Base-by-base conservation (phyloP, 2,888 invertebrate genomes). In the Ditula angustiorana region DNA sequence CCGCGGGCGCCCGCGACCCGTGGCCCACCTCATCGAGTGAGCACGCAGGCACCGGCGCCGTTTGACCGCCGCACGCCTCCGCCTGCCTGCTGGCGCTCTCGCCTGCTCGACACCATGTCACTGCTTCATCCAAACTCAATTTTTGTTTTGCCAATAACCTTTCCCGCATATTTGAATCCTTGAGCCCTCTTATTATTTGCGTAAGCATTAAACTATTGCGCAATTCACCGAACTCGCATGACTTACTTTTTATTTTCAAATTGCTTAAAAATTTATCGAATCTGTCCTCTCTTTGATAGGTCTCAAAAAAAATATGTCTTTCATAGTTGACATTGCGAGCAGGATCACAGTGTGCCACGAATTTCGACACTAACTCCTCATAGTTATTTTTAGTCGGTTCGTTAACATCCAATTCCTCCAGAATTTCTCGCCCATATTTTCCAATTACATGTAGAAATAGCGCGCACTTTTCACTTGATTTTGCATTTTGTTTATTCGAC, bases 381-480 rank as follows among this genome's bases (percentile, higher is more conserved):
- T 59, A 67, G 21, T 60, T 35, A 19, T 37, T 61, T 10, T 58
- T 19, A 19, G 33, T 26, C 4, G 5, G 28, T 2, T 23, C 3
- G n/a, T 2, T n/a, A 1, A 69, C 13, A 13, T 66, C 68, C 7
- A 69, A 52, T 26, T 69, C 68, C 16, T 70, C 61, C n/a, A 61
- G 67, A 3, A 70, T 47, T 23, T 70, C 66, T 1, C 66, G 59
- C 11, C 67, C 66, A 11, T 37, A 47, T 55, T 67, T 66, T 0
- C 71, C 74, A 23, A 74, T 72, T 1, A 67, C 46, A 23, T 71
- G 71, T 21, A 74, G 41, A 13, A 74, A 70, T 49, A 72, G 53
- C 8, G 71, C 69, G 16, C 67, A 66, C 55, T 69, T 41, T 28
- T 60, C 60, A 11, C 26, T 13, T 7, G 16, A 28, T 8, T 24